Evolutionary conservation across 2,888 invertebrate species (phyloP).

Genomic region (Lithophane semibrunnea): DNA sequence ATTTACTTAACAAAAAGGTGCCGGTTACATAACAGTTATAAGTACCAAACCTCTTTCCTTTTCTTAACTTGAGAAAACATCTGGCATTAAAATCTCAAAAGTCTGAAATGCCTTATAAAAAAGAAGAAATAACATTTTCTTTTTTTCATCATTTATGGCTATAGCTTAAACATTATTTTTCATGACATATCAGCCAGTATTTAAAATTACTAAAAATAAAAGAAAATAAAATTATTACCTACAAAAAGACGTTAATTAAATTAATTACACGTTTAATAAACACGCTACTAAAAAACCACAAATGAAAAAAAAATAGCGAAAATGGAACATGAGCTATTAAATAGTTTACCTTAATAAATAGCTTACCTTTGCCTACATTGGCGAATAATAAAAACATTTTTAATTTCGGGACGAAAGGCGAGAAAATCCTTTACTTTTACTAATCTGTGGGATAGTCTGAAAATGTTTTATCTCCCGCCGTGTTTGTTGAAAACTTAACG

Average conservation of each 20-base stretch:
- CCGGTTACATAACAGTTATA: not conserved
- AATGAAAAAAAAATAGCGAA: not conserved
- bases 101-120: not conserved
- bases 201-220: not conserved
- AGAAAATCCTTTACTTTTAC: slow-evolving; percentile 3
- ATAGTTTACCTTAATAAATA: not conserved
- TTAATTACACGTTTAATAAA: no score
- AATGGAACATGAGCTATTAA: not conserved
- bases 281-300: not conserved
- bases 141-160: not conserved
- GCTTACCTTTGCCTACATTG: not conserved
- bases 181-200: not conserved
- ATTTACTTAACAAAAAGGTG: slow-evolving; percentile 18
- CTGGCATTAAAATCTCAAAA: not conserved
- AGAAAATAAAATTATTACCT: no score
- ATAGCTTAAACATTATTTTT: no score
- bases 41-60: slow-evolving; percentile 9
- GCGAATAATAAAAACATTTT: not conserved
- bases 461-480: not conserved
- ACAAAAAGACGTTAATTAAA: no score
- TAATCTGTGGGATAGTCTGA: slow-evolving; percentile 16
- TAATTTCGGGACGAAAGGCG: slow-evolving; percentile 3
- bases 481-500: slow-evolving; percentile 45
- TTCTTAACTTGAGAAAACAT: not conserved
- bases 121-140: not conserved